Percentiles rank a stretch among this genome's conserved stretches.
These are phyloP conservation scores for Pangasius sanitwongsei DNA, from an alignment of 2,797 vertebrate species.

Conservation along the genomic window DNA sequence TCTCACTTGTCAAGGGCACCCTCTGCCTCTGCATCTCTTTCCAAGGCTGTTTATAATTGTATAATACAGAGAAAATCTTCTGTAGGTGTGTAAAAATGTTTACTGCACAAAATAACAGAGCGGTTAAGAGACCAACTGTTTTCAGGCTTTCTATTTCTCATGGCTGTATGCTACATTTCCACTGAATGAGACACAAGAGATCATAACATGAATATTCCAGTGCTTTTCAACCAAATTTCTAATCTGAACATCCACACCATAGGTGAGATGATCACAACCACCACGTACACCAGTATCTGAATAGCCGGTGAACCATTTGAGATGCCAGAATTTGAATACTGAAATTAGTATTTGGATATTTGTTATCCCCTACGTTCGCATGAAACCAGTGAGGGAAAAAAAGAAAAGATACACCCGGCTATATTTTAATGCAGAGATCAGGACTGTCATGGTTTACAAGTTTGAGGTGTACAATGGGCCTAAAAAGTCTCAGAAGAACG, in stretches of 20 bases:
- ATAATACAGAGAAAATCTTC: not conserved
- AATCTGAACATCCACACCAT: not conserved
- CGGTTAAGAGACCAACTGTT: not conserved
- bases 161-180: too few relatives aligned
- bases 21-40: not conserved
- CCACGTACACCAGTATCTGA: not conserved
- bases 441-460: not conserved
- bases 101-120: not conserved
- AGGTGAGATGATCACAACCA: not conserved
- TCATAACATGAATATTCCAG: not conserved
- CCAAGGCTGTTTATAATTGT: not conserved
- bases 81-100: not conserved
- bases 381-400: not conserved
- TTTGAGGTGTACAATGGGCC: not conserved
- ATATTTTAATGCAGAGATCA: not conserved
- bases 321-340: not conserved
- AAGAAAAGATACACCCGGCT: not conserved
- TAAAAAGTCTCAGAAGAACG: not conserved
- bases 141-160: not conserved
- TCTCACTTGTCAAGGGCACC: conserved; percentile 70
- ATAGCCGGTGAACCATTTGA: not conserved
- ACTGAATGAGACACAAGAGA: too few relatives aligned
- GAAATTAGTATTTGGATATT: not conserved
- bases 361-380: not conserved
- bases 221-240: not conserved